Evolutionary conservation across 2,113 vertebrate genomes (phyloP), one percentile per base, ranked within the genome.

Genomic region (Nothobranchius furzeri): DNA sequence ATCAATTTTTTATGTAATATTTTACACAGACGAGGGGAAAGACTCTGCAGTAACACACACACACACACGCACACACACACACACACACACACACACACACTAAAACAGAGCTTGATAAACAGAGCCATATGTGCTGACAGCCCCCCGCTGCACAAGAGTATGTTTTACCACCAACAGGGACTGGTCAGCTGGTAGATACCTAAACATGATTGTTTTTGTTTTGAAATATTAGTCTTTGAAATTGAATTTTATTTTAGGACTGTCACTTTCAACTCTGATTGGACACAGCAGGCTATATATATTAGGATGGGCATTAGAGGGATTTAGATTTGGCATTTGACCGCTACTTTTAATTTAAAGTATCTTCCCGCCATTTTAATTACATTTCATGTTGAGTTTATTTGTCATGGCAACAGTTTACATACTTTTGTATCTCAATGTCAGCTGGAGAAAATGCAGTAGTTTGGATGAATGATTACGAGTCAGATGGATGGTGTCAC

Each of bases 1-100:
- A 86, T 87, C 14, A 70, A 89, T 84, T 76, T 85, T 90, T 88
- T 81, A 89, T 80, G 59, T 61, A 51, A 75, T 84, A 30, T 82
- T 62, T 80, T 77, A 60, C 73, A 79, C 48, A 54, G 60, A 52
- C 74, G 77, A 81, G 42, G 24, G 11, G 40, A 69, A 62, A 53
- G 55, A 76, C 60, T 76, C 76, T 46, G 82, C 63, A 68, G 54
- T 42, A 52, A 35, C 50, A 50, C 36, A 57, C 50, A 57, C 24
- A 58, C 50, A 60, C 59, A 30, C 25, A 30, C 25, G 4, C 25
- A 30, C 25, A 67, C 57, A 72, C 43, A 70, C 35, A 57, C 50
- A 57, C 24, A 35, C 50, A 50, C 36, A 57, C 50, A 57, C 24
- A 68, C 17, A 64, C 24, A 66, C 48, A 64, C 30, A 63, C 35